Percentiles rank a stretch among this genome's conserved stretches.
Evolutionary conservation across 2,888 invertebrate genomes (phyloP).

Genomic region (Halictus quadricinctus): DNA sequence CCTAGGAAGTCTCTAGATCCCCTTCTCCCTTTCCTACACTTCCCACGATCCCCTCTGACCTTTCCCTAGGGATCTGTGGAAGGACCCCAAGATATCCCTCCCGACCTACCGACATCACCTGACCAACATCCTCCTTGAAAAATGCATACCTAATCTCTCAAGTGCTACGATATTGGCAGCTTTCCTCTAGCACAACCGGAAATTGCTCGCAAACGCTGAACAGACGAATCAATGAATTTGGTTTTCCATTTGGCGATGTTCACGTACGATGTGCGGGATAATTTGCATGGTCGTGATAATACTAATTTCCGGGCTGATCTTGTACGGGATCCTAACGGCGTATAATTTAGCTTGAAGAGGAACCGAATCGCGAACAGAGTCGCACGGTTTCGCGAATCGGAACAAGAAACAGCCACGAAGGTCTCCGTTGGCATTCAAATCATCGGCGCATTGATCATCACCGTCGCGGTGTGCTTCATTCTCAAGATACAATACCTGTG

Average conservation of each 20-base stretch:
- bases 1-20: neutral
- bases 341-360: slow-evolving; percentile 51
- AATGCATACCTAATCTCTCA: neutral
- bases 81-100: neutral
- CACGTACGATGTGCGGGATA: slow-evolving; percentile 65
- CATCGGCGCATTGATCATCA: slow-evolving; percentile 45
- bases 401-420: slow-evolving; percentile 11
- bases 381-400: too few relatives aligned
- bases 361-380: neutral
- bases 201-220: slow-evolving; percentile 20
- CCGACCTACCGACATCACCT: neutral
- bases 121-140: neutral
- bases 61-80: neutral
- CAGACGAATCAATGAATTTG: slow-evolving; percentile 10
- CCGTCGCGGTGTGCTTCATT: slow-evolving; percentile 38
- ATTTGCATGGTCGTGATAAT: slow-evolving; percentile 63
- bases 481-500: slow-evolving; percentile 38
- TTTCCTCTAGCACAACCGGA: neutral
- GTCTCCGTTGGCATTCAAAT: slow-evolving; percentile 44
- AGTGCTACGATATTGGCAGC: neutral
- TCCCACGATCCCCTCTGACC: neutral
- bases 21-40: neutral
- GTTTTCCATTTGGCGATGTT: neutral
- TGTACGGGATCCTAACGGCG: slow-evolving; percentile 56
- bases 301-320: slow-evolving; percentile 53